Conservation (phyloP, 2,888 invertebrate species). For the Calliopum simillimum region DNA sequence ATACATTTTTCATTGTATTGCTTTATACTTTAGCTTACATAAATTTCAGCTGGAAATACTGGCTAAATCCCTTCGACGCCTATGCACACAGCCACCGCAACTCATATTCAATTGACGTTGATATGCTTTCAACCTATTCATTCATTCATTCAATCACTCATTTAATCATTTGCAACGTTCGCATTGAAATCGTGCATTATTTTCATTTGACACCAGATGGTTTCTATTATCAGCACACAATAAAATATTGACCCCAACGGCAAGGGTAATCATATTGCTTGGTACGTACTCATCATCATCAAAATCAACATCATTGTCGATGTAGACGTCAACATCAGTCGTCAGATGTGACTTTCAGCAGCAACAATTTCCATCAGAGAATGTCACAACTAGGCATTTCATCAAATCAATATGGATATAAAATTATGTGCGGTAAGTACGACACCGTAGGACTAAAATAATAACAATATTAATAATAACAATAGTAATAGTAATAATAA, state of each 20-base stretch:
- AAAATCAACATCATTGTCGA: not conserved
- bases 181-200: not conserved
- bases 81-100: not conserved
- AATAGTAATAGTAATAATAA: no score
- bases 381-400: not conserved
- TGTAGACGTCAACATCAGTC: no score
- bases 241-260: not conserved
- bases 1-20: no score
- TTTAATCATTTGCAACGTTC: constrained; percentile 5
- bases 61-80: no score
- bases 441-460: no score
- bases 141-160: constrained; percentile 1
- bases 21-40: no score
- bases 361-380: not conserved
- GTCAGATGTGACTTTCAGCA: not conserved
- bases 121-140: not conserved
- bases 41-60: no score
- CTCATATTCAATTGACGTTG: constrained; percentile 5
- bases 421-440: no score
- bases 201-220: constrained; percentile 19
- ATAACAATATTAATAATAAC: no score
- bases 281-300: not conserved
- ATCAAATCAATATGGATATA: no score
- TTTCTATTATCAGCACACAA: constrained; percentile 12
- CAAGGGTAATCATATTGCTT: not conserved